Evolutionary conservation across 2,797 vertebrate genomes (phyloP), one percentile per base, ranked within the genome.

Genomic region (Crax fasciolata): DNA sequence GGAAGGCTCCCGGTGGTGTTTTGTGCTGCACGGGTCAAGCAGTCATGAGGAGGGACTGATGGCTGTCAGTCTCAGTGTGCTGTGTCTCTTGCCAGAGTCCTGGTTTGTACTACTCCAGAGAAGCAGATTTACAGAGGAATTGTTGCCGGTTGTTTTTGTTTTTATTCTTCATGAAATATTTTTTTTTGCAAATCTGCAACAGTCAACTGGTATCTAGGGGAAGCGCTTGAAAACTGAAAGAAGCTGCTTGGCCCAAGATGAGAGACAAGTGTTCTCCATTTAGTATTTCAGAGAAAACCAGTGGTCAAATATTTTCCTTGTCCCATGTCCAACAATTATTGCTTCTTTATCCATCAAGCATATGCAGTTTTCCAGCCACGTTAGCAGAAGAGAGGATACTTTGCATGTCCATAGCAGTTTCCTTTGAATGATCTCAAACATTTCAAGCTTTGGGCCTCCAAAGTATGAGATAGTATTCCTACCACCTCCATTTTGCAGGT

Each of bases 261-360:
- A 86, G 51, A 91, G 39, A 70, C 70, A 55, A 91, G 17, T 70
- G 55, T 82, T 96, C 82, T 88, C 67, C 74, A 43, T 81, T 84
- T 89, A 75, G 46, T 85, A 74, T 91, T 91, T 85, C 72, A 88
- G 76, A 84, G 73, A 93, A 96, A 92, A 87, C 15, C 91, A 92
- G 41, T 79, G 91, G 87, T 95, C 92, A 94, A 32, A 73, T 96
- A 96, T 91, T 96, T 96, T 74, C 89, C 83, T 86, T 83, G 84
- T 86, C 44, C 62, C 49, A 10, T 57, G 72, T 87, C 87, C 89
- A 93, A 57, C 41, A 83, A 43, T 83, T 80, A 95, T 74, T 87
- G n/a, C 92, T 92, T 93, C 87, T 94, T 95, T 94, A 88, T 96
- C 92, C 91, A 86, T 79, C 55, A 21, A 81, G 79, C 85, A 91